Conservation (phyloP, 2,113 vertebrate species). For the Labrus mixtus region DNA sequence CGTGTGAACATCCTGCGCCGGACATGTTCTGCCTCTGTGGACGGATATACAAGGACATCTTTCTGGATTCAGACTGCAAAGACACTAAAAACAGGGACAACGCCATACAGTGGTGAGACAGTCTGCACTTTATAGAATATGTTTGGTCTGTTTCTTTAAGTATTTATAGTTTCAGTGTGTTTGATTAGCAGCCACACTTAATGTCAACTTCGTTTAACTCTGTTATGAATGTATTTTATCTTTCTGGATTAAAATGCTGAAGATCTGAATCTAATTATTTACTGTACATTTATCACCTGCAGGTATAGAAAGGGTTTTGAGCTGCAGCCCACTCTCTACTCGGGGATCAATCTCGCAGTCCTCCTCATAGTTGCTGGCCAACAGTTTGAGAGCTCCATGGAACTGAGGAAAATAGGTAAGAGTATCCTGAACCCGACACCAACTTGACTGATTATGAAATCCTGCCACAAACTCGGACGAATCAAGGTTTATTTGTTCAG, state of each 20-base stretch:
- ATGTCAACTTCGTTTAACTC: no score
- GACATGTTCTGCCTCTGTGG: conserved; percentile 98
- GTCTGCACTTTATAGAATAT: not conserved
- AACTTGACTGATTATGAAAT: not conserved
- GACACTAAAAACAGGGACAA: conserved; percentile 89
- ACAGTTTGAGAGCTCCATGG: conserved; percentile 95
- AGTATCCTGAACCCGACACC: not conserved
- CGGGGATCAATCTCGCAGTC: conserved; percentile 94
- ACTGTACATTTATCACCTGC: not conserved
- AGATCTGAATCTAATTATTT: not conserved
- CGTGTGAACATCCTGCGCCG: conserved; percentile 89
- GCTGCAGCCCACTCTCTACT: conserved; percentile 95
- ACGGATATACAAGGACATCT: conserved; percentile 97
- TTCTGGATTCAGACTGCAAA: conserved; percentile 93
- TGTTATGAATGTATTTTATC: no score
- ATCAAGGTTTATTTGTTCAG: not conserved
- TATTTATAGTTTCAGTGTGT: not conserved
- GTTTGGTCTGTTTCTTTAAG: not conserved
- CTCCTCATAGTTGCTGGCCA: conserved; percentile 93
- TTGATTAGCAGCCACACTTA: no score
- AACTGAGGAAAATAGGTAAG: conserved; percentile 96
- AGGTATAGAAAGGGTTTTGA: conserved; percentile 98
- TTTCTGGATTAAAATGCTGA: no score
- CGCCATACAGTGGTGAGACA: conserved; percentile 92
- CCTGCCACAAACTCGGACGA: no score